Evolutionary conservation across 1,140 invertebrate species (phyloP), one percentile per base, ranked within the genome.

Genomic region (Luehdorfia chinensis): DNA sequence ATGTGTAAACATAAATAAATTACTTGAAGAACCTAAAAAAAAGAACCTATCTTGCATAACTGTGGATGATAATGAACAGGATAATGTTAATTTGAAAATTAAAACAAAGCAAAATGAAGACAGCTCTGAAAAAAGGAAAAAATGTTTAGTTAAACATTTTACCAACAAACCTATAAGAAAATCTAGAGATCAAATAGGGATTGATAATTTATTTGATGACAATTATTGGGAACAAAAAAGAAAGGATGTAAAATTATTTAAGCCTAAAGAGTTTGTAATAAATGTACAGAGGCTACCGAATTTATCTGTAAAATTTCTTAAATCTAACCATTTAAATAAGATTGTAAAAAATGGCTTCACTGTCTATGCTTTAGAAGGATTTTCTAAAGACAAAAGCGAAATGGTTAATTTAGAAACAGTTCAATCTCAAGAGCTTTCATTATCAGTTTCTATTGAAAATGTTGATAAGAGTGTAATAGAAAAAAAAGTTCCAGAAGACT

Each of bases 1-100:
- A 64, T 85, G 78, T 72, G 75, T 85, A 15, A 77, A 63, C 59
- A 54, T 85, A 15, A 64, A 46, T 49, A 83, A 76, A 53, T 52
- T 84, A 57, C 51, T 84, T 3, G 73, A 69, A 44, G 23, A 58
- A 36, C 34, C 48, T 56, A 45, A 55, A 37, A 61, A 45, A 47
- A 46, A 41, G 21, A 47, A 5, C 34, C 33, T 47, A 11, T 45
- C 37, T n/a, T n/a, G n/a, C n/a, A n/a, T n/a, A n/a, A n/a, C n/a
- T 52, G 46, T 48, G 47, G 46, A 55, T 43, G 50, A 36, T 43
- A 45, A 48, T 28, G 50, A 21, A 13, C 51, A 53, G 46, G 23
- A 13, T 30, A 18, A 44, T 4, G 14, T 8, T 4, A 21, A 47
- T 21, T 23, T 31, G 34, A 36, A 5, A 55, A 14, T 32, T 1